Evolutionary conservation across 37 sponge, comb jelly and placozoan species (phyloP), one percentile per base, ranked within the genome.

Genomic region (Spongia lamella): DNA sequence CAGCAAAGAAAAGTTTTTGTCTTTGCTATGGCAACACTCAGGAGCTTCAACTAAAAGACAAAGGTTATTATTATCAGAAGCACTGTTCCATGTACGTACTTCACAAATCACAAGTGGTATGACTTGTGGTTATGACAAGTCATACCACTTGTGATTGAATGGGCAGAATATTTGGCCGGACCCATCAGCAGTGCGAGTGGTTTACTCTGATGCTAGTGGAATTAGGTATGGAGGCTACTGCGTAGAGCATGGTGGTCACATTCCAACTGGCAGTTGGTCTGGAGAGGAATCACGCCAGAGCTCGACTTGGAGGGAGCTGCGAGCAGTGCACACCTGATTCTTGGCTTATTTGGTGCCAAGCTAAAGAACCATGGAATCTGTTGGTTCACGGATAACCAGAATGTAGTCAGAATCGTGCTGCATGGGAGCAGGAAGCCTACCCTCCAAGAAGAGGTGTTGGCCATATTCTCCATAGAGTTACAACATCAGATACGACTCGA

Each of bases 181-280:
- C 53, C 53, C 53, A 14, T 52, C 53, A 17, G 68, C 79, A 32
- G 56, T 66, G 20, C 66, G 59, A 33, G 38, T 78, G 0, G 68
- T 54, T 1, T 78, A 67, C 35, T 70, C 72, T 38, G 71, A 80
- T 70, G 81, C 63, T 47, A 60, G 81, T 59, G 72, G 70, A 3
- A 6, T 53, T 34, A 72, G 81, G 24, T 80, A 47, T 69, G 81
- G 72, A 9, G 81, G 81, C 16, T 70, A 71, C 40, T 30, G 26
- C 17, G 72, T 70, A 17, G 35, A 63, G 2, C 33, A 38, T 9
- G 66, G 77, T 2, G 1, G 21, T 19, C 15, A 24, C 15, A 34
- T 70, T 38, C 72, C 70, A 22, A 25, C 60, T 21, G 81, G 81
- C 27, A 29, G 34, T 20, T 61, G 71, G 62, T 31, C 61, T 2